Conservation (phyloP, 2,888 invertebrate genomes). For the Minunthozetes semirufus region DNA sequence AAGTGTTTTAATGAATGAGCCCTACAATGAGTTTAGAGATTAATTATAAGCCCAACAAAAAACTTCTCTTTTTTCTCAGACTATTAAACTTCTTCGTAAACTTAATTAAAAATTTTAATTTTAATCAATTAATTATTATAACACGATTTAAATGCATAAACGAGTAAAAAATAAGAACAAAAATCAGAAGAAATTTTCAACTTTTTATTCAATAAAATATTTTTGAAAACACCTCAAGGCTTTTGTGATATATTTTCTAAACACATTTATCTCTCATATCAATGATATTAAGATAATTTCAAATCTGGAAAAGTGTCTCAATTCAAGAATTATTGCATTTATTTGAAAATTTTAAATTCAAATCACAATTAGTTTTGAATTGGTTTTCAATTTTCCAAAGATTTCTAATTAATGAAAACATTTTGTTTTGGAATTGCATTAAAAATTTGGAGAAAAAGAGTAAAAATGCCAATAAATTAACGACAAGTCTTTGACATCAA, state of each 20-base stretch:
- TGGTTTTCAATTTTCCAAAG: background rate
- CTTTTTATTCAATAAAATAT: background rate
- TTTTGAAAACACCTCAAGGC: too few species aligned
- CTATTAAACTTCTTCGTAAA: background rate
- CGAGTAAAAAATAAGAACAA: background rate
- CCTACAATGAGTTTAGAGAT: background rate
- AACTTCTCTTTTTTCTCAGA: background rate
- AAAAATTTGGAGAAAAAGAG: background rate
- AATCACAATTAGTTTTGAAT: background rate
- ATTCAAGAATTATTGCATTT: background rate
- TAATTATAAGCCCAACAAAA: conserved; percentile 8
- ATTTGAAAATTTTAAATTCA: background rate
- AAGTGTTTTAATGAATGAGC: conserved; percentile 27
- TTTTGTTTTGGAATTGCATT: too few species aligned
- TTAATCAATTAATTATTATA: conserved; percentile 29
- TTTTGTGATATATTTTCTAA: background rate
- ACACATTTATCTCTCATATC: background rate
- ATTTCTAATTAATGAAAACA: too few species aligned
- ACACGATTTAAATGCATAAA: background rate
- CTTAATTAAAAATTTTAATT: conserved; percentile 30
- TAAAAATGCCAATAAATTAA: background rate
- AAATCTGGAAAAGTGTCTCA: background rate
- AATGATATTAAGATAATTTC: too few species aligned
- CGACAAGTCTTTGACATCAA: background rate
- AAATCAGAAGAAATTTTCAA: background rate